Evolutionary conservation across 2,113 vertebrate species (phyloP).

Genomic region (Bujurquina vittata): DNA sequence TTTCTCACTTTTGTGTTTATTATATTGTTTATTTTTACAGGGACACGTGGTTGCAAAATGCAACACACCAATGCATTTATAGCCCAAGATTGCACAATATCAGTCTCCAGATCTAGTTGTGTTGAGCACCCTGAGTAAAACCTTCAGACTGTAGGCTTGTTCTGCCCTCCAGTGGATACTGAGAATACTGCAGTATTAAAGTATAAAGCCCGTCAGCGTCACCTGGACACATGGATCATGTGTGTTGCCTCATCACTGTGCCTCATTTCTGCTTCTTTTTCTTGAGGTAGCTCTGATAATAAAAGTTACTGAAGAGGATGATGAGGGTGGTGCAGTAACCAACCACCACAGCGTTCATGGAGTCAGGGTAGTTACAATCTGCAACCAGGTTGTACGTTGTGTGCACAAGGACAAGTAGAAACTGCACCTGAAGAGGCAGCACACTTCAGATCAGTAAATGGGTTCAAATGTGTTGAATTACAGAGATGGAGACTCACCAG

Average conservation of each 20-base stretch:
- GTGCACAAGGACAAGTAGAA: constrained; percentile 77
- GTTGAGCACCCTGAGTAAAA: not conserved
- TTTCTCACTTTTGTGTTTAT: not conserved
- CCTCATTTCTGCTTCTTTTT: constrained; percentile 73
- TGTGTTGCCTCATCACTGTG: not conserved
- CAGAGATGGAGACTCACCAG: constrained; percentile 74
- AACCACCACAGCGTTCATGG: constrained; percentile 75
- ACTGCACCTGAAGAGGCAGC: constrained; percentile 75
- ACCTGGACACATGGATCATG: not conserved
- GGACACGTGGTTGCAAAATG: not conserved
- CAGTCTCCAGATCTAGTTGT: not conserved
- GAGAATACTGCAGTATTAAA: not conserved
- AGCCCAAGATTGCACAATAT: not conserved
- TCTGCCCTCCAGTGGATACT: constrained; percentile 66
- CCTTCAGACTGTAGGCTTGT: not conserved
- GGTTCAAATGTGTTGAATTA: not conserved
- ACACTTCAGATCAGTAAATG: not conserved
- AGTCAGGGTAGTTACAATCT: constrained; percentile 76
- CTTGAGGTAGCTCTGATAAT: constrained; percentile 71
- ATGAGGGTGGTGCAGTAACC: constrained; percentile 79
- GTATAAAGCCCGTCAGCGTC: not conserved
- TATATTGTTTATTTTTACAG: not conserved
- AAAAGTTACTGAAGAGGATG: constrained; percentile 81
- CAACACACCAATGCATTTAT: not conserved
- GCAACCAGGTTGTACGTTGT: constrained; percentile 80